Conservation (phyloP, 2,113 vertebrate genomes). For the Aix galericulata region DNA sequence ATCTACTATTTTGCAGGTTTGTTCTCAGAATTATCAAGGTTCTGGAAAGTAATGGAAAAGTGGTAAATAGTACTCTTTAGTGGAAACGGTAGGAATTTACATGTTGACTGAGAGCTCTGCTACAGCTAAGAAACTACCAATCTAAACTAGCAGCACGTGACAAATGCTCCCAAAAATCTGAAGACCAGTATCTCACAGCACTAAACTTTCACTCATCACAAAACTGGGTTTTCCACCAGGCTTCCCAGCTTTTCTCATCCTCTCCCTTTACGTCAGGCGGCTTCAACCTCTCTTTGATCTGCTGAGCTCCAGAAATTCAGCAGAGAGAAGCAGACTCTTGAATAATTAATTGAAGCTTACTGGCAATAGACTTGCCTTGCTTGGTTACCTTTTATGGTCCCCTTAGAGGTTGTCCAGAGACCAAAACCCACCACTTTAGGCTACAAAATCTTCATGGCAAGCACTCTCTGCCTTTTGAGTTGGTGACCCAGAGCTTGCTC, state of each 20-base stretch:
- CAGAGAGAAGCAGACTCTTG: background rate
- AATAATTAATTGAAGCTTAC: background rate
- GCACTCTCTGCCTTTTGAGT: background rate
- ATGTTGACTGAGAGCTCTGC: background rate
- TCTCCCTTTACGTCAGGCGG: background rate
- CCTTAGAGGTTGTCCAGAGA: background rate
- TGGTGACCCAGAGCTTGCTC: accelerated
- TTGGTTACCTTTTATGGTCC: background rate
- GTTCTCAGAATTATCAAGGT: background rate
- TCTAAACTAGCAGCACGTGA: accelerated
- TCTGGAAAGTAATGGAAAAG: accelerated
- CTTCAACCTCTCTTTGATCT: background rate
- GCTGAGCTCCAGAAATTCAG: background rate
- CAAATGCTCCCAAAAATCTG: background rate
- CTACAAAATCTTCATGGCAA: background rate
- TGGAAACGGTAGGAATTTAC: background rate
- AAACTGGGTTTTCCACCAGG: background rate
- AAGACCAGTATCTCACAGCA: accelerated
- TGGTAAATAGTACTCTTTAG: background rate
- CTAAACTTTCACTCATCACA: background rate
- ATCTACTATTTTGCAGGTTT: background rate
- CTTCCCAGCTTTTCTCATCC: accelerated
- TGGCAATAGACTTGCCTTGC: background rate
- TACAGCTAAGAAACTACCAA: background rate
- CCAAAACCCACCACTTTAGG: background rate